These are phyloP conservation scores for Drosophila kambysellisi DNA, from an alignment of 2,888 invertebrate species.

Conservation along the genomic window DNA sequence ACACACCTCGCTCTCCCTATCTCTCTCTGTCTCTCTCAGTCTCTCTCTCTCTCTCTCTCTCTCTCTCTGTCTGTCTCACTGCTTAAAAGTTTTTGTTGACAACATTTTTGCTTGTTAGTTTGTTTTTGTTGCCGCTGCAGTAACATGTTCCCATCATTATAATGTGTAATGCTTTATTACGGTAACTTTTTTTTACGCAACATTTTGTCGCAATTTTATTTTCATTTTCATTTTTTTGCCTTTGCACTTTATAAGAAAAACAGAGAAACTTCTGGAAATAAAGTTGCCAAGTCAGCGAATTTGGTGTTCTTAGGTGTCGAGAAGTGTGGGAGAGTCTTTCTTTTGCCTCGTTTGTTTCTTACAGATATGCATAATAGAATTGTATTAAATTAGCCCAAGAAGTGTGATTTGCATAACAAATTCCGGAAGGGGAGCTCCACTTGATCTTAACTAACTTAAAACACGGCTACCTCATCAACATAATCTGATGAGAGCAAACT, in stretches of 20 bases:
- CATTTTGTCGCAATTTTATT: slow-evolving; percentile 43
- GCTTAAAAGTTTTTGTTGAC: slow-evolving; percentile 63
- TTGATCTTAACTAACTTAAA: slow-evolving; percentile 6
- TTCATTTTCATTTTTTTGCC: slow-evolving; percentile 10
- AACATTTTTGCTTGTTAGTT: slow-evolving; percentile 67
- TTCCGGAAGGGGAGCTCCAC: not conserved
- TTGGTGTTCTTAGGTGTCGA: slow-evolving; percentile 38
- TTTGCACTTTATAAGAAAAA: slow-evolving; percentile 22
- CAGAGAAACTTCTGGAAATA: slow-evolving; percentile 42
- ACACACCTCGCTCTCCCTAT: not conserved
- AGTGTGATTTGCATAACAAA: slow-evolving; percentile 50
- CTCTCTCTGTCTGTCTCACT: not conserved
- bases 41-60: slow-evolving; percentile 1
- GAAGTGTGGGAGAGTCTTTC: slow-evolving; percentile 9
- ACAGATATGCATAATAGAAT: slow-evolving; percentile 39
- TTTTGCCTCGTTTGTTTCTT: slow-evolving; percentile 7
- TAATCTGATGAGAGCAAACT: not conserved
- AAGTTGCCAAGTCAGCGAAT: slow-evolving; percentile 53
- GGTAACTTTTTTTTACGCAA: slow-evolving; percentile 58
- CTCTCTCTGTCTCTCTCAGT: slow-evolving; percentile 1
- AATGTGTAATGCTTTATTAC: slow-evolving; percentile 64
- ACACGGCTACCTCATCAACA: not conserved
- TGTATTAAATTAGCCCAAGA: slow-evolving; percentile 48
- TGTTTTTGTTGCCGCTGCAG: slow-evolving; percentile 54
- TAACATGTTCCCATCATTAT: slow-evolving; percentile 72